Conservation (phyloP, 2,797 vertebrate species). For the Hydrophis major region DNA sequence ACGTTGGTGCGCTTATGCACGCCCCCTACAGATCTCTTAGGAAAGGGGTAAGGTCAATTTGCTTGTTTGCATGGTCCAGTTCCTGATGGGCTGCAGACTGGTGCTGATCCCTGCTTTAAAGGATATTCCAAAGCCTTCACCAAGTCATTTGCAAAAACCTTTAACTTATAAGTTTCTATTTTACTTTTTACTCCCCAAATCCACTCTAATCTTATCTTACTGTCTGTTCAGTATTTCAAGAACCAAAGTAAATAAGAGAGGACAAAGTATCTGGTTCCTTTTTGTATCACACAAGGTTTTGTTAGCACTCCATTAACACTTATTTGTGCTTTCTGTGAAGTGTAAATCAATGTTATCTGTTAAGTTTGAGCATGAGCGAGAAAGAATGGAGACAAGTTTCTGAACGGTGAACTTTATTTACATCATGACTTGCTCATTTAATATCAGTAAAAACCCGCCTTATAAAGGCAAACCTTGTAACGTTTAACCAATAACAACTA, state of each 20-base stretch:
- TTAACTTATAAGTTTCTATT: not conserved
- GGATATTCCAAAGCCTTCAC: not conserved
- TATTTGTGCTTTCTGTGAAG: not conserved
- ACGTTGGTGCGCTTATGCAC: too few relatives aligned
- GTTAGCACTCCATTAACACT: not conserved
- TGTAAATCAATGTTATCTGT: not conserved
- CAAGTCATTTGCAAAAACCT: not conserved
- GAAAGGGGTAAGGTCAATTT: too few relatives aligned
- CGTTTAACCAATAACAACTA: too few relatives aligned
- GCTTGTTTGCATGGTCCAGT: not conserved
- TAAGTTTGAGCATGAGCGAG: too few relatives aligned
- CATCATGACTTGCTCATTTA: too few relatives aligned
- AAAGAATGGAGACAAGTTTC: too few relatives aligned
- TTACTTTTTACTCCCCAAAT: not conserved
- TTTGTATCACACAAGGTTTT: not conserved
- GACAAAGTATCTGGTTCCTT: not conserved
- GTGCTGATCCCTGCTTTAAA: not conserved
- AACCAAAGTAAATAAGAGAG: not conserved
- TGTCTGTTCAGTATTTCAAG: not conserved
- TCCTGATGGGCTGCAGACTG: not conserved
- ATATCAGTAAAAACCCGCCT: too few relatives aligned
- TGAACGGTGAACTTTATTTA: too few relatives aligned
- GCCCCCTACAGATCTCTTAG: too few relatives aligned
- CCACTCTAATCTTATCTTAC: not conserved
- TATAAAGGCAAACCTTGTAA: too few relatives aligned